These are phyloP conservation scores for Drosophila trichaetosa DNA, from an alignment of 2,888 invertebrate species.

Conservation along the genomic window DNA sequence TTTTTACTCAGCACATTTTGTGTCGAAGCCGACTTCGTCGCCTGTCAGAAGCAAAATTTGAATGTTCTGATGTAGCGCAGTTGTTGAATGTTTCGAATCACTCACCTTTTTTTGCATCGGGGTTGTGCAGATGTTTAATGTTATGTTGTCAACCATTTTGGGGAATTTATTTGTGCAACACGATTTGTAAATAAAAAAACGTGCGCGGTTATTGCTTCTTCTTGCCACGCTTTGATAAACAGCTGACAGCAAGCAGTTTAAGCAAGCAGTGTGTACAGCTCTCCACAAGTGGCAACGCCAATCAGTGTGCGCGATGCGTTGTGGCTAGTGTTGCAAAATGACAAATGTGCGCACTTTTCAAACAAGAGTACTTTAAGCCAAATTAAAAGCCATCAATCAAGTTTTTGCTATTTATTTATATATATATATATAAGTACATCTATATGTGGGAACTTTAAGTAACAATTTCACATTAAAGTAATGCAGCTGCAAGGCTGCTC, in stretches of 20 bases:
- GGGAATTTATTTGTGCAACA: constrained; percentile 14
- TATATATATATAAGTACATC: constrained; percentile 20
- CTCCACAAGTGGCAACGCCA: constrained; percentile 7
- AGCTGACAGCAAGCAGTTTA: constrained; percentile 40
- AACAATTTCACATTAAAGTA: constrained; percentile 57
- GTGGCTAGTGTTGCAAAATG: background rate
- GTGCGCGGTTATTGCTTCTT: constrained; percentile 61
- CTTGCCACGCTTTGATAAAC: constrained; percentile 13
- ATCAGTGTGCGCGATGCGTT: background rate
- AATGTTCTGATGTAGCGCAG: background rate
- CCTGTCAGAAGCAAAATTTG: background rate
- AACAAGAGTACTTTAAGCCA: background rate
- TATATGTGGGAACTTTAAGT: constrained; percentile 49
- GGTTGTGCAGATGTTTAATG: constrained; percentile 67
- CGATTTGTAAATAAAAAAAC: constrained; percentile 61
- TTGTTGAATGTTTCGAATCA: background rate
- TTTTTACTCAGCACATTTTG: constrained; percentile 27
- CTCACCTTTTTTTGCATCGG: constrained; percentile 57
- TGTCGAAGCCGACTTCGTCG: background rate
- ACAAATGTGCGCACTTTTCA: constrained; percentile 17
- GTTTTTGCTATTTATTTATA: constrained; percentile 17
- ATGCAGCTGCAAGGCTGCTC: constrained; percentile 29
- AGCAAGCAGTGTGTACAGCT: background rate
- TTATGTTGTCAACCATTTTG: constrained; percentile 66
- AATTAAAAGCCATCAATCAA: background rate